Evolutionary conservation across 2,888 invertebrate genomes (phyloP).

Genomic region (Pardosa pseudoannulata): DNA sequence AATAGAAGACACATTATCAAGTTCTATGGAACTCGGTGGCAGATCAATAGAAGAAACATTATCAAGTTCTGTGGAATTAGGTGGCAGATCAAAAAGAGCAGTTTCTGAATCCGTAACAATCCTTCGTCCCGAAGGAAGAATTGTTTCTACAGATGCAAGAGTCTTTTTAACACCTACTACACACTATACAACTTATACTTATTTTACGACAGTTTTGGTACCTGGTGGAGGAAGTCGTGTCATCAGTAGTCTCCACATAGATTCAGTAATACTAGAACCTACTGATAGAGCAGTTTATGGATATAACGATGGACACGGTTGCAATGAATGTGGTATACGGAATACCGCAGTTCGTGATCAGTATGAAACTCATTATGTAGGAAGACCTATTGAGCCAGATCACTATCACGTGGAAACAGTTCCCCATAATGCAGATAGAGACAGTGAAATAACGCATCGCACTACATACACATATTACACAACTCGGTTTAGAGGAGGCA

Average conservation of each 20-base stretch:
- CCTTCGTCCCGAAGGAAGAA: constrained; percentile 50
- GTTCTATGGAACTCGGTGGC: neutral
- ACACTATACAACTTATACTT: constrained; percentile 91
- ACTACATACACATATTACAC: constrained; percentile 94
- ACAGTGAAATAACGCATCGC: constrained; percentile 76
- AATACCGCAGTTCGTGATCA: constrained; percentile 16
- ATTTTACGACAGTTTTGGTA: constrained; percentile 92
- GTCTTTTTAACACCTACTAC: constrained; percentile 85
- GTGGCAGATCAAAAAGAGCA: constrained; percentile 26
- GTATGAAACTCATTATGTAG: constrained; percentile 5
- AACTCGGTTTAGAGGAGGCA: constrained; percentile 89
- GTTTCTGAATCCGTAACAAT: constrained; percentile 42
- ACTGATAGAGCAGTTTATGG: constrained; percentile 25
- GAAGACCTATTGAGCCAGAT: constrained; percentile 24
- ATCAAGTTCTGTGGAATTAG: neutral
- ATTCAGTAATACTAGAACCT: constrained; percentile 42
- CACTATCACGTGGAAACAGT: constrained; percentile 53
- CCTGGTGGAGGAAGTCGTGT: constrained; percentile 86
- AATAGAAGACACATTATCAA: neutral
- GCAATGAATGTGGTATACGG: constrained; percentile 15
- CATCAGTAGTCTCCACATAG: constrained; percentile 56
- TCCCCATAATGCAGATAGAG: constrained; percentile 51
- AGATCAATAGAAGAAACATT: neutral
- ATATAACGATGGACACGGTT: constrained; percentile 3
- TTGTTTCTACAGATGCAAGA: constrained; percentile 48